Base-by-base conservation (phyloP, 2,113 vertebrate genomes). In the Lagopus muta region DNA sequence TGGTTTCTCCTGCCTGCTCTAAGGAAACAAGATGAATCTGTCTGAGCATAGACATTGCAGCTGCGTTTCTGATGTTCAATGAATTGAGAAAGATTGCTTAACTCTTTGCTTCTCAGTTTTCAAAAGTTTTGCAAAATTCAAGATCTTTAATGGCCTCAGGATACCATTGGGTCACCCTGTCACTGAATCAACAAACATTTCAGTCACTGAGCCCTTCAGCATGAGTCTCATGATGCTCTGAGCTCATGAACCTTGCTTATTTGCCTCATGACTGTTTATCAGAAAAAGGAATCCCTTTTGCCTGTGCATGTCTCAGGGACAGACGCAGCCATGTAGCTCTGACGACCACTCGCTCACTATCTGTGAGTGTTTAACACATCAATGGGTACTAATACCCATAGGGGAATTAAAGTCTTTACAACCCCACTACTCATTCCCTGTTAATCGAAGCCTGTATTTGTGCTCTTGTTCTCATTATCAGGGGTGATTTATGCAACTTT, bases 251-350 rank as follows among this genome's bases (percentile, higher is more conserved):
- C 58, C 52, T 81, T 62, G 10, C 27, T 61, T 69, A 30, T 90
- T 78, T 66, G 34, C 48, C 45, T 90, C 84, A 47, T 3, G 8
- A 60, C 48, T 79, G 76, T 71, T 64, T 85, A 57, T 70, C 82
- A 65, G 86, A 81, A 86, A 64, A 79, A 94, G 82, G 86, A 86
- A 57, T 66, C 28, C 36, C 47, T 64, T 93, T 50, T 82, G 36
- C 10, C 8, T 34, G 25, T 40, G 43, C 54, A 10, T 32, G 38
- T 58, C 50, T 52, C 19, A 10, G 48, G 30, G 40, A 64, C 57
- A 42, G 69, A 27, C 8, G 24, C 45, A 74, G 62, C 13, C 47
- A 57, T 32, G 34, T 27, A 48, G 30, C 48, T 64, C 34, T 43
- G 47, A 30, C 47, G 18, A 19, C n/a, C 27, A 5, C 6, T 72